Conservation (phyloP, 2,797 vertebrate species). For the Parauchenoglanis punctatus region DNA sequence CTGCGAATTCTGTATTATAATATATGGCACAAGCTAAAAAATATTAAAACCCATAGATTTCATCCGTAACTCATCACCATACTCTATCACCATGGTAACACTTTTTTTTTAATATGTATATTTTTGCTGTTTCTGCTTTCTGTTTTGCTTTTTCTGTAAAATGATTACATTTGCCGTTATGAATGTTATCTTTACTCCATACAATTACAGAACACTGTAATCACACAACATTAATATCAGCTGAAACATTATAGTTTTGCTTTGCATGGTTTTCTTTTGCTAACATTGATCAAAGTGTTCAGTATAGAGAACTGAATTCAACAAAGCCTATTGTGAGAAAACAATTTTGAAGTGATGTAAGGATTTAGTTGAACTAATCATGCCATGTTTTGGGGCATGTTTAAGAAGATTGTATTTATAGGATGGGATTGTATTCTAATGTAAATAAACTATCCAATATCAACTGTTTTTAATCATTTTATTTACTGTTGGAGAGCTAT, state of each 20-base stretch:
- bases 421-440: conserved; percentile 72
- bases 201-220: conserved; percentile 37
- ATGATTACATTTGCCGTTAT: conserved; percentile 11
- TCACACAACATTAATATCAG: conserved; percentile 54
- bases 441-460: conserved; percentile 79
- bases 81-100: conserved; percentile 10
- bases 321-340: conserved; percentile 63
- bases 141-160: conserved; percentile 1
- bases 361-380: conserved; percentile 67
- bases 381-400: conserved; percentile 64
- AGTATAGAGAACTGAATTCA: conserved; percentile 65
- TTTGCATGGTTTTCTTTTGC: conserved; percentile 74
- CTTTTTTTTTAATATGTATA: conserved; percentile 4
- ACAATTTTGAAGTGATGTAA: conserved; percentile 70
- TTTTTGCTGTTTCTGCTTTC: conserved; percentile 14
- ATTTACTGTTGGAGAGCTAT: not conserved
- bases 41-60: not conserved
- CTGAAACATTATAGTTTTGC: conserved; percentile 69
- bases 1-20: conserved; percentile 8
- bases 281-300: conserved; percentile 69
- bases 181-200: conserved; percentile 52
- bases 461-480: conserved; percentile 20
- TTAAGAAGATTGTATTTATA: conserved; percentile 76
- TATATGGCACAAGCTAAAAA: conserved; percentile 16
- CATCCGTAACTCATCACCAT: not conserved